phyloP scores from a whole-genome alignment of 2,888 invertebrate genomes.

The Emmelina monodactyla region DNA sequence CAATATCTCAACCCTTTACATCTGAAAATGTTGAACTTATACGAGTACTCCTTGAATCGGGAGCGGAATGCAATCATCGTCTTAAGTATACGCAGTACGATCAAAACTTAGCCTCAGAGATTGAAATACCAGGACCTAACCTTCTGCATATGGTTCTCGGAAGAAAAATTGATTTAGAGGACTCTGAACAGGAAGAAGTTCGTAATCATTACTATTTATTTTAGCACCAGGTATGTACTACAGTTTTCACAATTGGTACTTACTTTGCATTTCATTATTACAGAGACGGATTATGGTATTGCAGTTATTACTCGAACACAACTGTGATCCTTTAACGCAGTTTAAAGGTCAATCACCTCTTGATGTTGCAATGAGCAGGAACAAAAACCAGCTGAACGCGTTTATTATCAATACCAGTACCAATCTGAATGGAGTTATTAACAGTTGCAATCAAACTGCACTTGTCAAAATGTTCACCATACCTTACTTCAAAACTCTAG shows the following conservation, averaged over 20 bases:
- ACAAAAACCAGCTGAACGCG: conserved; percentile 26
- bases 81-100: conserved; percentile 15
- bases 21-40: conserved; percentile 29
- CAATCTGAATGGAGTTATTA: conserved; percentile 38
- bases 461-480: conserved; percentile 39
- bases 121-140: conserved; percentile 30
- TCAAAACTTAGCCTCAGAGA: conserved; percentile 3
- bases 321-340: conserved; percentile 27
- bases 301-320: conserved; percentile 33
- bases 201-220: not conserved
- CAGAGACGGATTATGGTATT: conserved; percentile 31
- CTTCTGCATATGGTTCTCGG: conserved; percentile 38
- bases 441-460: conserved; percentile 33
- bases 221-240: conserved; percentile 1
- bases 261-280: conserved; percentile 2
- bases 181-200: conserved; percentile 31
- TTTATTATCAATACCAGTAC: conserved; percentile 33
- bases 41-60: conserved; percentile 30
- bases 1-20: conserved; percentile 30
- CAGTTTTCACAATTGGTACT: conserved; percentile 2
- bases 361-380: conserved; percentile 31
- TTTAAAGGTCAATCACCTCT: conserved; percentile 37
- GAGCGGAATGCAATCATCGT: conserved; percentile 29
- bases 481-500: conserved; percentile 29
- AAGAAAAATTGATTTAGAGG: conserved; percentile 24